A percentile compares a stretch with the other conserved stretches of the same genome.
These are phyloP conservation scores for Nineta flava DNA, from an alignment of 2,888 invertebrate species.

Conservation along the genomic window DNA sequence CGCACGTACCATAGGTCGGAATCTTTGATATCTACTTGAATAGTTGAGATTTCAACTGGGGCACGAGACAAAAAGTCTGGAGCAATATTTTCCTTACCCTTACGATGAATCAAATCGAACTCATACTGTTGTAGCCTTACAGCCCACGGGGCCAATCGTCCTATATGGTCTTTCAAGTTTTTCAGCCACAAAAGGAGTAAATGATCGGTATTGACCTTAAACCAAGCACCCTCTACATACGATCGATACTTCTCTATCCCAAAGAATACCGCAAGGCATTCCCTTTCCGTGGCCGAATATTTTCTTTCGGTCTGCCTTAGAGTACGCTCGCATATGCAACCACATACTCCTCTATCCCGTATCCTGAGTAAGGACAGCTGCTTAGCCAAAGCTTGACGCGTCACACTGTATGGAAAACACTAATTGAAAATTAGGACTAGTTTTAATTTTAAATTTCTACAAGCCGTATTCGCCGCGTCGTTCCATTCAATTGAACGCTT, in stretches of 20 bases:
- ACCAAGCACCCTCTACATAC: slow-evolving; percentile 15
- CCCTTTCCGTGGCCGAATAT: no score
- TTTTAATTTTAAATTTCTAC: slow-evolving; percentile 3
- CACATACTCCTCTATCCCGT: slow-evolving; percentile 9
- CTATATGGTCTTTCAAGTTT: not conserved
- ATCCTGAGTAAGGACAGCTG: slow-evolving; percentile 11
- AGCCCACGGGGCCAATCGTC: slow-evolving; percentile 13
- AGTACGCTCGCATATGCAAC: slow-evolving; percentile 12
- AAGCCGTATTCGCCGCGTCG: slow-evolving; percentile 2
- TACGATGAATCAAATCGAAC: slow-evolving; percentile 3
- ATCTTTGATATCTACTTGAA: not conserved
- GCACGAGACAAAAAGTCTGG: slow-evolving; percentile 11
- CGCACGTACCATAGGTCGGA: slow-evolving; percentile 3
- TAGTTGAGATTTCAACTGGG: not conserved
- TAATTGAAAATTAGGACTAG: slow-evolving; percentile 11
- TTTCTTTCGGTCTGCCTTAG: no score
- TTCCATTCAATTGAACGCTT: slow-evolving; percentile 8
- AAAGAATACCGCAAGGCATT: slow-evolving; percentile 15
- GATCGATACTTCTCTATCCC: slow-evolving; percentile 13
- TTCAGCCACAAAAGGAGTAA: not conserved
- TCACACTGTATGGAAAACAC: slow-evolving; percentile 9
- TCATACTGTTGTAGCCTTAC: slow-evolving; percentile 9
- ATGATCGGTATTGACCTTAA: slow-evolving; percentile 12
- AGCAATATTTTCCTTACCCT: slow-evolving; percentile 9
- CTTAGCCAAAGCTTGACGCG: slow-evolving; percentile 8